Conservation (phyloP, 2,113 vertebrate genomes). For the Dicaeum eximium region DNA sequence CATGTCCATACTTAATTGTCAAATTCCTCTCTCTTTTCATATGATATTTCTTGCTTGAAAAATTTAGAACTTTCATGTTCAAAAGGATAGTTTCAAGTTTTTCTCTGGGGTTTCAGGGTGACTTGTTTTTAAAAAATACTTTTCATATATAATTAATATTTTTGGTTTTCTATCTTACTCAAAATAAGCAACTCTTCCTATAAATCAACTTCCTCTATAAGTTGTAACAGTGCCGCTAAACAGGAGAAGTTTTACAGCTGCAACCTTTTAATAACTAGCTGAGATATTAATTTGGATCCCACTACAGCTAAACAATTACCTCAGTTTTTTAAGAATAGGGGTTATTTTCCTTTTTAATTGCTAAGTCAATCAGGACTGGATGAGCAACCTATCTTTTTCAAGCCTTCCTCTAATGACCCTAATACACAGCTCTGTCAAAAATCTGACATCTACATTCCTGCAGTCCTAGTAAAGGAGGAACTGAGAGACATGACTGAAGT, state of each 20-base stretch:
- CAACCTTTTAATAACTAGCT: background rate
- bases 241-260: background rate
- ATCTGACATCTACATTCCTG: background rate
- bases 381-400: background rate
- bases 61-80: background rate
- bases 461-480: background rate
- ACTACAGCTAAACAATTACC: background rate
- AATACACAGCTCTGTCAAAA: background rate
- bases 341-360: background rate
- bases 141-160: background rate
- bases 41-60: background rate
- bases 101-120: background rate
- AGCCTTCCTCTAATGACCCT: background rate
- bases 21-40: background rate
- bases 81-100: background rate
- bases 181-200: background rate
- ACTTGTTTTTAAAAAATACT: background rate
- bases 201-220: background rate
- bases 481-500: background rate
- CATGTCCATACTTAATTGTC: background rate
- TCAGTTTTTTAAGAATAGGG: background rate
- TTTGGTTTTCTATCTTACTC: background rate
- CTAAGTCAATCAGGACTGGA: background rate
- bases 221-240: background rate
- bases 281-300: background rate